These are phyloP conservation scores for Merops nubicus DNA, from an alignment of 2,113 vertebrate species.

Conservation along the genomic window DNA sequence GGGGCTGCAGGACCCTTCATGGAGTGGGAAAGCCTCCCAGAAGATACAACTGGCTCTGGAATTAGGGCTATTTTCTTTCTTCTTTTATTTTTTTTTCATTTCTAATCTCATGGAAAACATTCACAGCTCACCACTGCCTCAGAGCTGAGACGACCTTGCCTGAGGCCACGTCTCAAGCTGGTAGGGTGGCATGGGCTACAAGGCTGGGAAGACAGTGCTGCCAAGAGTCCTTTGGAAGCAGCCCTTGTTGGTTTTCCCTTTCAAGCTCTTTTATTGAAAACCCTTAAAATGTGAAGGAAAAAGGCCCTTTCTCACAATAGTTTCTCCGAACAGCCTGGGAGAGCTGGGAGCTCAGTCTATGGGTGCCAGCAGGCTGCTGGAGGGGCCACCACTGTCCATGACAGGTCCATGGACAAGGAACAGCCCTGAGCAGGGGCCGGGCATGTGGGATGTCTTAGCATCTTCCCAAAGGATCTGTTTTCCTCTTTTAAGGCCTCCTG, in stretches of 20 bases:
- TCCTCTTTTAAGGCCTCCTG: neutral
- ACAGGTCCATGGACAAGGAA: neutral
- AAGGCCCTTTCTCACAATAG: neutral
- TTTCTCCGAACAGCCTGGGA: neutral
- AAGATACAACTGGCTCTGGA: neutral
- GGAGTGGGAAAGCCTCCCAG: neutral
- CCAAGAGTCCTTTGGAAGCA: constrained; percentile 47
- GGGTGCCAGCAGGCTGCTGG: neutral
- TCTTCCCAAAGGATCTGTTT: neutral
- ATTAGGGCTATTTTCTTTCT: neutral
- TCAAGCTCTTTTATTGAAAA: constrained; percentile 40
- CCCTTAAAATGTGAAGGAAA: neutral
- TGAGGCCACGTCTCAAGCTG: neutral
- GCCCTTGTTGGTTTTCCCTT: constrained; percentile 12
- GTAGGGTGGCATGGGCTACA: neutral
- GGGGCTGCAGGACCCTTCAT: neutral
- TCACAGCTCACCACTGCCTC: neutral
- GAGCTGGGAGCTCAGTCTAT: neutral
- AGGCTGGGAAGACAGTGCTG: neutral
- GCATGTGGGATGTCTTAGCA: neutral
- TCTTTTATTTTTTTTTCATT: neutral
- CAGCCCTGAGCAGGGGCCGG: neutral
- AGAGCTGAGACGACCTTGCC: neutral
- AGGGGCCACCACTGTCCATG: neutral
- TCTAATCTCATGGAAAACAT: constrained; percentile 1